These are phyloP conservation scores for Brachyhypopomus occidentalis DNA, from an alignment of 2,113 vertebrate species.

Conservation along the genomic window DNA sequence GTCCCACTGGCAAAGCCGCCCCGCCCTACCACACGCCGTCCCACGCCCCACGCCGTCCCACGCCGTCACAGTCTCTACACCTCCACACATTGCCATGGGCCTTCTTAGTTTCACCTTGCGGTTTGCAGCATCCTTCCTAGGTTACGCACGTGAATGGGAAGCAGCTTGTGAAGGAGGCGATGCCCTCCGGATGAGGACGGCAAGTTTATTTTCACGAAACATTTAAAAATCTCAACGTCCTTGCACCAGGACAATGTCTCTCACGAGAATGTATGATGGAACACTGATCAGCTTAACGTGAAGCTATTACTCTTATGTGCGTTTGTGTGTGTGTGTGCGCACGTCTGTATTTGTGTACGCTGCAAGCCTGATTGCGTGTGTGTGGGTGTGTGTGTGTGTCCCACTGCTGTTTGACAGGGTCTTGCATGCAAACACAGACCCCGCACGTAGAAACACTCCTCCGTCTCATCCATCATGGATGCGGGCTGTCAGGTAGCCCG, in stretches of 20 bases:
- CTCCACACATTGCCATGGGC: too few relatives aligned
- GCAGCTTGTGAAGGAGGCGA: too few relatives aligned
- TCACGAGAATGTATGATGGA: not conserved
- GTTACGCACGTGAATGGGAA: too few relatives aligned
- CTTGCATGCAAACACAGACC: conserved; percentile 13
- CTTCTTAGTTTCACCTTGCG: too few relatives aligned
- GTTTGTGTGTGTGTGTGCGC: not conserved
- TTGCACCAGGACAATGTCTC: too few relatives aligned
- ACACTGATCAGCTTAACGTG: not conserved
- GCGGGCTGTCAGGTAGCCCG: conserved; percentile 15
- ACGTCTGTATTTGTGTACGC: not conserved
- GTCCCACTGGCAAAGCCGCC: conserved; percentile 18
- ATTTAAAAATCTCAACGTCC: too few relatives aligned
- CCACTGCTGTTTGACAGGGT: not conserved
- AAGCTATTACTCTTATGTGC: not conserved
- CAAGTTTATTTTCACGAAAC: too few relatives aligned
- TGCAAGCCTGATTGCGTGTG: not conserved
- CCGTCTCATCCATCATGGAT: conserved; percentile 24
- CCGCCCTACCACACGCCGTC: not conserved
- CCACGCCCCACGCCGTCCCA: not conserved
- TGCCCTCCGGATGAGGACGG: too few relatives aligned
- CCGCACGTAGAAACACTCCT: not conserved
- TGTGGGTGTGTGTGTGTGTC: conserved; percentile 9
- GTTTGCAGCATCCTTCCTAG: too few relatives aligned
- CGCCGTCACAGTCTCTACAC: too few relatives aligned